A percentile compares a stretch with the other conserved stretches of the same genome.
These are phyloP conservation scores for Oreochromis tanganicae DNA, from an alignment of 2,113 vertebrate species.

Conservation along the genomic window DNA sequence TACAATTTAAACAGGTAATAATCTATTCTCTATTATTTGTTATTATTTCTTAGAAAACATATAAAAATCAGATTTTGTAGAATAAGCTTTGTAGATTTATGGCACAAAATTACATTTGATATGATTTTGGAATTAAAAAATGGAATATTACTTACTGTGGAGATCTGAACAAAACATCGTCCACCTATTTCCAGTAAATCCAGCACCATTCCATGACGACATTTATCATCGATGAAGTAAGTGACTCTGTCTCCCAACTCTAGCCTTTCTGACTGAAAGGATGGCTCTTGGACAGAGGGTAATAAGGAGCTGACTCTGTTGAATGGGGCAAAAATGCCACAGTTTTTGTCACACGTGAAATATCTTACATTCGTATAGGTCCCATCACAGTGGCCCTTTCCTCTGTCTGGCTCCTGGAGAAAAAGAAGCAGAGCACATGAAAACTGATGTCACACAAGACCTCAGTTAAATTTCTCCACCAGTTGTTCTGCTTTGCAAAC, in stretches of 20 bases:
- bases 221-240: conserved; percentile 45
- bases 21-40: background rate
- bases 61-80: background rate
- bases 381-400: conserved; percentile 63
- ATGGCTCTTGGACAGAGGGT: rapidly evolving
- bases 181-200: conserved; percentile 10
- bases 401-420: conserved; percentile 69
- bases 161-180: conserved; percentile 38
- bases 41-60: background rate
- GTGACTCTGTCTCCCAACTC: conserved; percentile 73
- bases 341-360: conserved; percentile 69
- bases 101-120: background rate
- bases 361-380: rapidly evolving
- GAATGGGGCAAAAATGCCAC: conserved; percentile 74
- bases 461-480: background rate
- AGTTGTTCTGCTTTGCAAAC: background rate
- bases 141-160: conserved; percentile 48
- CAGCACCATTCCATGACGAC: conserved; percentile 72
- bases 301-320: conserved; percentile 30
- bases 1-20: background rate
- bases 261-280: background rate
- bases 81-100: background rate
- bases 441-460: background rate
- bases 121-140: background rate
- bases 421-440: background rate